Evolutionary conservation across 2,113 vertebrate genomes (phyloP), one percentile per base, ranked within the genome.

Genomic region (Lates calcarifer): DNA sequence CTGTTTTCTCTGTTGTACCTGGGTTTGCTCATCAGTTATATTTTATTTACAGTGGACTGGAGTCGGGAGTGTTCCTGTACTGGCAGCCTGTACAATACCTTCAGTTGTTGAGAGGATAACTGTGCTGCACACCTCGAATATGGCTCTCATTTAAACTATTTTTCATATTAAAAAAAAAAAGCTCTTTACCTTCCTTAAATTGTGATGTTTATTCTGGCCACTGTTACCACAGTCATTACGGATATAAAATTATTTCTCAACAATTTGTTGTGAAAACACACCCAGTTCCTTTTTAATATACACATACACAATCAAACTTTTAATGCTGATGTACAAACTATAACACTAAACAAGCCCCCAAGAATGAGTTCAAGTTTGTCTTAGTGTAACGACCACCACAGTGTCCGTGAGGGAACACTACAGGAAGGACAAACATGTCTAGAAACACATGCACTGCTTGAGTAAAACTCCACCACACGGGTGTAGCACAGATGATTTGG

Each of bases 401-500:
- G 24, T 11, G 29, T 14, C 14, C 20, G 22, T n/a, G 26, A 35
- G 41, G 31, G n/a, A 66, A 28, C 15, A 41, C 41, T 57, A 20
- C 20, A 18, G 64, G 26, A 43, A 64, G 63, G 58, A 39, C 73
- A 43, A 79, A 75, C 45, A 53, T 73, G 56, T 78, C 67, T 67
- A 64, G 26, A 84, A 31, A 80, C 65, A 85, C 60, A 60, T 15
- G 41, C 5, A 7, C 0, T 58, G 47, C 80, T 90, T 70, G 65
- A 80, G 84, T 35, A 70, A 78, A 35, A 83, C 79, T 71, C 51
- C 66, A 85, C 81, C 51, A 56, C 77, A 58, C 8, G 55, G 56
- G 70, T 74, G 79, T 74, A 88, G 76, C 80, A 37, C 84, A 85
- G 66, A 78, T 67, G 84, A 90, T 93, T 92, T 90, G 87, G 87